phyloP scores from a whole-genome alignment of 2,888 invertebrate genomes.

The Drosophila eohydei region DNA sequence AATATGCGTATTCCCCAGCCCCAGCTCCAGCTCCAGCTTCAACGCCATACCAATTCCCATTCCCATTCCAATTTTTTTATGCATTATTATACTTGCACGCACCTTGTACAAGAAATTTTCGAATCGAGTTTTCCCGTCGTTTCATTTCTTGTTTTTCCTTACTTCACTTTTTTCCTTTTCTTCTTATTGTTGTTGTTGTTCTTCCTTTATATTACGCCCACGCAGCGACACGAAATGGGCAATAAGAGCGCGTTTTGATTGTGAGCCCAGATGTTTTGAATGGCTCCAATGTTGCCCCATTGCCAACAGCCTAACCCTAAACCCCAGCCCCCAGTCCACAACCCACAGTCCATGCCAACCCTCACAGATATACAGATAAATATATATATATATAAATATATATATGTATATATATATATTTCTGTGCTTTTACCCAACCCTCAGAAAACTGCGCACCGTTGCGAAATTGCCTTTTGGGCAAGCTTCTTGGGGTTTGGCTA shows the following conservation, averaged over 20 bases:
- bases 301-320: conserved; percentile 58
- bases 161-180: conserved; percentile 11
- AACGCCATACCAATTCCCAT: neutral
- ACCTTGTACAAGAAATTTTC: conserved; percentile 51
- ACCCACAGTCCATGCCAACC: neutral
- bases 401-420: neutral
- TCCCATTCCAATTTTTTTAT: conserved; percentile 2
- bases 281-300: conserved; percentile 50
- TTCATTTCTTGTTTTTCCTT: conserved; percentile 37
- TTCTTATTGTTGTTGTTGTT: neutral
- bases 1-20: conserved; percentile 4
- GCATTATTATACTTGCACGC: conserved; percentile 22
- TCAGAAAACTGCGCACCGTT: conserved; percentile 51
- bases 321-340: conserved; percentile 9
- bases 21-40: neutral
- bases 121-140: conserved; percentile 52
- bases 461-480: conserved; percentile 63
- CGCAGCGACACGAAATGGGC: conserved; percentile 65
- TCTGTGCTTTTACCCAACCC: conserved; percentile 6
- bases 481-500: conserved; percentile 12
- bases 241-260: conserved; percentile 70
- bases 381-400: conserved; percentile 1
- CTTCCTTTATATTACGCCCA: conserved; percentile 55
- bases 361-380: neutral
- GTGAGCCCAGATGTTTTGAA: conserved; percentile 69